Conservation (phyloP, 2,113 vertebrate species). For the Ochotona curzoniae region DNA sequence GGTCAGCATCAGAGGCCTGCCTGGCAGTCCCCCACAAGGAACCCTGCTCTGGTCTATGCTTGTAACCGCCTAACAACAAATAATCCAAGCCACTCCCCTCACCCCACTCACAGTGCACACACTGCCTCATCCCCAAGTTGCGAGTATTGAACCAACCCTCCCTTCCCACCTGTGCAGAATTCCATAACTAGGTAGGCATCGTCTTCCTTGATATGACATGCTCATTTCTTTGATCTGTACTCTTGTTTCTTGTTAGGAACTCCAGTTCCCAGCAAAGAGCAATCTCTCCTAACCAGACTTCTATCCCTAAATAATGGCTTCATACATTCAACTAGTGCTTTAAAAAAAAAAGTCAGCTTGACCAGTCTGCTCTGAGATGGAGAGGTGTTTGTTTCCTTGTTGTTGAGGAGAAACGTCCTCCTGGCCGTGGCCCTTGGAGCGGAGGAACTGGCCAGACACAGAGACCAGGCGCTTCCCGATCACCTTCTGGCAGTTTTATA, state of each 20-base stretch:
- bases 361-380: conserved; percentile 9
- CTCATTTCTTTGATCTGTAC: not conserved
- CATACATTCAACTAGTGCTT: conserved; percentile 34
- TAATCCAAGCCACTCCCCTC: not conserved
- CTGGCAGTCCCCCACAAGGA: not conserved
- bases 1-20: not conserved
- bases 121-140: not conserved
- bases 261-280: not conserved
- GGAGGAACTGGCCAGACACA: not conserved
- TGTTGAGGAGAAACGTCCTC: not conserved
- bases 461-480: conserved; percentile 7
- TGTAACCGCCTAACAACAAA: not conserved
- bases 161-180: not conserved
- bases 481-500: conserved; percentile 42
- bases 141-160: not conserved
- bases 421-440: not conserved
- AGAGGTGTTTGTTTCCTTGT: conserved; percentile 74
- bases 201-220: not conserved
- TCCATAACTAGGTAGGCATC: fast-evolving
- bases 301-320: conserved; percentile 26
- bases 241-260: not conserved
- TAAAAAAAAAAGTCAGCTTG: not conserved
- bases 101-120: not conserved
- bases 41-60: not conserved
- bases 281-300: fast-evolving